These are phyloP conservation scores for Spilogale gracilis DNA, from an alignment of 2,113 vertebrate species.

Conservation along the genomic window DNA sequence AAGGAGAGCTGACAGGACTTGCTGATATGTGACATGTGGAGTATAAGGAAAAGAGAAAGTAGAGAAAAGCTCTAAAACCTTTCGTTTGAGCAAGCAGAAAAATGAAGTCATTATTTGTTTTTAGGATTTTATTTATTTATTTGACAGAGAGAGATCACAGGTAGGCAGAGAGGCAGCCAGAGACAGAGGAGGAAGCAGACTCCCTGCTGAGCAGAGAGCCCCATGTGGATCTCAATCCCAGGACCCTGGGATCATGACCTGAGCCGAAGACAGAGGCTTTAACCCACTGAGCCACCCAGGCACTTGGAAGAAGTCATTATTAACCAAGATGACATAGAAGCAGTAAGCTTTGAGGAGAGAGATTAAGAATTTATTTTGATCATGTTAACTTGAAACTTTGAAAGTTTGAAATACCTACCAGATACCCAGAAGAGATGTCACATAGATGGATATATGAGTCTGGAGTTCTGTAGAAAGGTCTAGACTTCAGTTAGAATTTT, in stretches of 20 bases:
- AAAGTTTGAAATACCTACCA: neutral
- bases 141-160: no score
- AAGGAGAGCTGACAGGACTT: neutral
- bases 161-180: no score
- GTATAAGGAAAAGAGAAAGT: neutral
- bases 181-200: no score
- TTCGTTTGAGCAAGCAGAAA: neutral
- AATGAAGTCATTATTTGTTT: neutral
- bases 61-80: neutral
- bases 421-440: neutral
- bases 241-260: no score
- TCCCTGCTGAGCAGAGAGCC: no score
- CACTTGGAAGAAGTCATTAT: neutral
- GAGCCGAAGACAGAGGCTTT: no score
- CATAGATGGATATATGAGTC: neutral
- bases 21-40: no score
- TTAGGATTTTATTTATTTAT: no score
- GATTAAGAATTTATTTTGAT: neutral
- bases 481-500: neutral
- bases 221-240: no score
- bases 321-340: neutral
- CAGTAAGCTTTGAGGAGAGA: neutral
- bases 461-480: neutral
- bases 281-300: no score
- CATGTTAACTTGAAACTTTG: neutral